Percentiles rank a stretch among this genome's conserved stretches.
Evolutionary conservation across 1,140 invertebrate genomes (phyloP).

Genomic region (Lasioglossum albipes): DNA sequence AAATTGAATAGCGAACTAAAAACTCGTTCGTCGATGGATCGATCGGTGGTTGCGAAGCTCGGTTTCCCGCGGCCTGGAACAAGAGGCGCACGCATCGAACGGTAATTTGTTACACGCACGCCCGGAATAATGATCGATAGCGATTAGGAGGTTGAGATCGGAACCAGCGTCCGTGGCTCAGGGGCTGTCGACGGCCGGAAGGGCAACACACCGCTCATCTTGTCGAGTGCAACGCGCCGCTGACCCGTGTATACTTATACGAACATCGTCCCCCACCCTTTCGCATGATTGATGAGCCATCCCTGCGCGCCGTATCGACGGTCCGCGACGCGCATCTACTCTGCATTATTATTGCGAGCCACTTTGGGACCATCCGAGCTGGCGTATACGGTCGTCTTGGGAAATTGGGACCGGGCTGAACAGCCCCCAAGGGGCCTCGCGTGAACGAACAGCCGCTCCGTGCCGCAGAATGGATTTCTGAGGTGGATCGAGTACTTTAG

Average conservation of each 20-base stretch:
- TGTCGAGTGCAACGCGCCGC: slow-evolving; percentile 49
- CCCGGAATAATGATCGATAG: slow-evolving; percentile 61
- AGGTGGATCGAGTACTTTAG: background rate
- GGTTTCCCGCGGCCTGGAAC: background rate
- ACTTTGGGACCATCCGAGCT: slow-evolving; percentile 19
- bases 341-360: slow-evolving; percentile 54
- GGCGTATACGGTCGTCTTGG: slow-evolving; percentile 28
- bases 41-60: too few relatives aligned
- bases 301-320: slow-evolving; percentile 53
- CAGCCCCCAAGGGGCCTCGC: background rate
- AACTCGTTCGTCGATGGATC: too few relatives aligned
- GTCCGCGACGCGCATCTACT: slow-evolving; percentile 45
- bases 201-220: slow-evolving; percentile 41
- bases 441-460: background rate
- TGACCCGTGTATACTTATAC: slow-evolving; percentile 63
- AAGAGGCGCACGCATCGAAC: background rate
- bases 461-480: slow-evolving; percentile 5
- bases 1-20: too few relatives aligned
- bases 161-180: slow-evolving; percentile 31
- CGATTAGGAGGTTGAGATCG: slow-evolving; percentile 54
- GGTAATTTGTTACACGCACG: slow-evolving; percentile 43
- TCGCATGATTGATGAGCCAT: slow-evolving; percentile 62
- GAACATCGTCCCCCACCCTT: slow-evolving; percentile 50
- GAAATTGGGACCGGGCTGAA: slow-evolving; percentile 29
- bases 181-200: slow-evolving; percentile 31